Conservation (phyloP, 2,888 invertebrate species). For the Xestia rhomboidea region DNA sequence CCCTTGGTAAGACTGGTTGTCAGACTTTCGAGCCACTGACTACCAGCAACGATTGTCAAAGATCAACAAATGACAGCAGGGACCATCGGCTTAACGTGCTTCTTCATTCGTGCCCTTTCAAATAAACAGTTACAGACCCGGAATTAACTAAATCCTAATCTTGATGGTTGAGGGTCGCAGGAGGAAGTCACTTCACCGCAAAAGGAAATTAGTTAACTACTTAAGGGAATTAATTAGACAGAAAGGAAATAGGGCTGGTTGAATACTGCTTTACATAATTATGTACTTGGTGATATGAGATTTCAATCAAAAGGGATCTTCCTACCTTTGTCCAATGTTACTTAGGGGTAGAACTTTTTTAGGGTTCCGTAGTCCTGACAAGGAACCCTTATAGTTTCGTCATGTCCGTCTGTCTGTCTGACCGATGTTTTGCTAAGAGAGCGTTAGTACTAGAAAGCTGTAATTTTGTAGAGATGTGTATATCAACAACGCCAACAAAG, state of each 20-base stretch:
- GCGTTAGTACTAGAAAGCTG: too few relatives aligned
- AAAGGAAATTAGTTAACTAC: conserved; percentile 30
- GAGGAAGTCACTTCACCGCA: conserved; percentile 25
- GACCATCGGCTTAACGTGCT: background rate
- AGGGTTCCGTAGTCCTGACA: too few relatives aligned
- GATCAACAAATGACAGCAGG: background rate
- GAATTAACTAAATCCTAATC: conserved; percentile 14
- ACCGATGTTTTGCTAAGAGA: too few relatives aligned
- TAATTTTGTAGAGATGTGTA: too few relatives aligned
- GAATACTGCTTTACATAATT: background rate
- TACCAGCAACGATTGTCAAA: background rate
- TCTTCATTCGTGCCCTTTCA: background rate
- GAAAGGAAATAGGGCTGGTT: background rate
- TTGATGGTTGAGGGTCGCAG: conserved; percentile 4
- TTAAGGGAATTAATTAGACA: conserved; percentile 32
- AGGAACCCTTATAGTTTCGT: too few relatives aligned
- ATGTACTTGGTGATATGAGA: background rate
- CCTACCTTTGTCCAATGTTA: too few relatives aligned
- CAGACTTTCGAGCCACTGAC: background rate
- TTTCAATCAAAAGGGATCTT: background rate
- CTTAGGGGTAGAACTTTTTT: too few relatives aligned
- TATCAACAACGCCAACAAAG: too few relatives aligned
- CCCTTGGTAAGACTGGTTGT: too few relatives aligned
- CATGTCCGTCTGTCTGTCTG: too few relatives aligned
- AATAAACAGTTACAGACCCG: background rate